Conservation (phyloP, 2,888 invertebrate species). For the Apodemia hepburni region DNA sequence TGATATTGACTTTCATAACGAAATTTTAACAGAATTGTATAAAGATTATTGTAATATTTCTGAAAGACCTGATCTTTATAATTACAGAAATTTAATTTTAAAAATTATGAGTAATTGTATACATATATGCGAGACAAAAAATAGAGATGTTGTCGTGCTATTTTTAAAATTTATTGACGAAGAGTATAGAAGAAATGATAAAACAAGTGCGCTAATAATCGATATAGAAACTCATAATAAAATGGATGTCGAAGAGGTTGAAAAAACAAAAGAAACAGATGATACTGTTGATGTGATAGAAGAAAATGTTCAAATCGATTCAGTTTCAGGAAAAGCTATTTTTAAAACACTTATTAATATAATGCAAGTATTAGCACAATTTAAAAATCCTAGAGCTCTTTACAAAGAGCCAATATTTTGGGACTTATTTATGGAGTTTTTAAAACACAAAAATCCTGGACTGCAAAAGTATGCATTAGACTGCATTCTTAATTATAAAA, state of each 20-base stretch:
- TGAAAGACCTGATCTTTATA: slow-evolving; percentile 85
- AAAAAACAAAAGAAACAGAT: slow-evolving; percentile 51
- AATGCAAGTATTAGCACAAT: slow-evolving; percentile 87
- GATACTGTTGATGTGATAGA: slow-evolving; percentile 54
- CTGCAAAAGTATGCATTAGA: slow-evolving; percentile 93
- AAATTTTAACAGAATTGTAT: slow-evolving; percentile 54
- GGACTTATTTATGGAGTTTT: slow-evolving; percentile 88
- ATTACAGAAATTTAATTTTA: slow-evolving; percentile 91
- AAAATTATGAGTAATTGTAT: slow-evolving; percentile 87
- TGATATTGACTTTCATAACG: slow-evolving; percentile 52
- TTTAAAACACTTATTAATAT: slow-evolving; percentile 82
- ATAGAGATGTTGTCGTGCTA: slow-evolving; percentile 88
- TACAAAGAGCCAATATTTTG: slow-evolving; percentile 88
- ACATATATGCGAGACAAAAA: slow-evolving; percentile 88
- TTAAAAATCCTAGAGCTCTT: slow-evolving; percentile 90
- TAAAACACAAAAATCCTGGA: slow-evolving; percentile 87
- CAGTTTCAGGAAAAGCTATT: slow-evolving; percentile 61
- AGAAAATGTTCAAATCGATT: slow-evolving; percentile 43
- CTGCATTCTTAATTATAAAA: slow-evolving; percentile 92
- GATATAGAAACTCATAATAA: slow-evolving; percentile 82
- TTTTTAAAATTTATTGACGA: slow-evolving; percentile 89
- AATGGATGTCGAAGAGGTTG: slow-evolving; percentile 50
- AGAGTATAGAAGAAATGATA: slow-evolving; percentile 65
- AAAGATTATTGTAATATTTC: slow-evolving; percentile 59
- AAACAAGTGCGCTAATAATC: slow-evolving; percentile 61